These are phyloP conservation scores for Lerista edwardsae DNA, from an alignment of 2,797 vertebrate species.

Conservation along the genomic window DNA sequence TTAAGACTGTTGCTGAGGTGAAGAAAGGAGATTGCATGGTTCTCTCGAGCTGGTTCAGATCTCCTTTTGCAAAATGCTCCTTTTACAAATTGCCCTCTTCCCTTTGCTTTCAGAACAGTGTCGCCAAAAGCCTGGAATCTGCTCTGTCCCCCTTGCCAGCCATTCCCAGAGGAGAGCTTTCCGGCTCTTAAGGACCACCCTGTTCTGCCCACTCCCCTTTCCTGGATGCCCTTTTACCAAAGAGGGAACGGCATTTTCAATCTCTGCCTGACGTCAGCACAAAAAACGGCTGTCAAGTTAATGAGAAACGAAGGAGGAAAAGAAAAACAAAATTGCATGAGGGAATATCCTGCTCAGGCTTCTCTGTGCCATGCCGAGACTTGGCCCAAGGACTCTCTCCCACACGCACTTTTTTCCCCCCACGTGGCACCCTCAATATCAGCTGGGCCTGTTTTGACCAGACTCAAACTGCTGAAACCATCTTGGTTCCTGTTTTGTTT, in stretches of 20 bases:
- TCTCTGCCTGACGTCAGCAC: background rate
- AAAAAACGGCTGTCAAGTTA: constrained; percentile 9
- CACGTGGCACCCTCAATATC: background rate
- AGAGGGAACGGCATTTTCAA: background rate
- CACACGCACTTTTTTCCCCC: background rate
- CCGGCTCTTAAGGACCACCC: background rate
- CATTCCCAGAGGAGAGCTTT: background rate
- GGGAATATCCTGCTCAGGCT: background rate
- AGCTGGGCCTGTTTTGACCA: background rate
- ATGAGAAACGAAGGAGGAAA: constrained; percentile 18
- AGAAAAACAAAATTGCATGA: background rate
- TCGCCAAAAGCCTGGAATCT: background rate
- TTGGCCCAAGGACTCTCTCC: background rate
- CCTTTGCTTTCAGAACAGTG: background rate
- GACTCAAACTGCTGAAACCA: background rate
- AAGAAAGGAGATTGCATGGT: background rate
- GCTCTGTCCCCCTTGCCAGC: background rate
- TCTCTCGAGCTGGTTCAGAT: background rate
- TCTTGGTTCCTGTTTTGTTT: background rate
- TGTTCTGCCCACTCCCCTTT: background rate
- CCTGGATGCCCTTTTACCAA: constrained; percentile 3
- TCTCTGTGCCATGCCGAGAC: background rate
- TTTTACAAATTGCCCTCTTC: no score
- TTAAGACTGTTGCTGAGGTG: background rate
- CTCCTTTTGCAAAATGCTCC: background rate